Percentiles rank a stretch among this genome's conserved stretches.
These are phyloP conservation scores for Lysiphlebus fabarum DNA, from an alignment of 1,140 invertebrate species.

Conservation along the genomic window DNA sequence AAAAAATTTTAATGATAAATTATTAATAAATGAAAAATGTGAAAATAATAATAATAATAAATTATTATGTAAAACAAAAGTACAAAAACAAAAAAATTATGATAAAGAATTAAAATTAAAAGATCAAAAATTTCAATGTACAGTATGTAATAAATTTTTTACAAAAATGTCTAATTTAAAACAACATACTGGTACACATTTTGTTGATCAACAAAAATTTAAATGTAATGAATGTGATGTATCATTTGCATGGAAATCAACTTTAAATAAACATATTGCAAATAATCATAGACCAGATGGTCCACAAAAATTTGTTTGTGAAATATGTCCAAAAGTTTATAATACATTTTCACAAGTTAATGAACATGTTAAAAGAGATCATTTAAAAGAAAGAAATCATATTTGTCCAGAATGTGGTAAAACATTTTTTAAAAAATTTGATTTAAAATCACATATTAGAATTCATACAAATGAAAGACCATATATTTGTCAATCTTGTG, in stretches of 20 bases:
- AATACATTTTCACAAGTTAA: conserved; percentile 46
- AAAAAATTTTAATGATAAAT: conserved; percentile 7
- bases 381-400: conserved; percentile 45
- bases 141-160: conserved; percentile 42
- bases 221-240: conserved; percentile 46
- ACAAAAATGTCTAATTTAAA: conserved; percentile 45
- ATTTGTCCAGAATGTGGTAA: conserved; percentile 45
- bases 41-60: conserved; percentile 27
- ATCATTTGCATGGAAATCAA: conserved; percentile 49
- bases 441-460: conserved; percentile 49
- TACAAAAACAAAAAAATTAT: conserved; percentile 15
- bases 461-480: conserved; percentile 58
- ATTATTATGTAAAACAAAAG: background rate
- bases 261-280: conserved; percentile 46
- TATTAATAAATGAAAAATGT: conserved; percentile 18
- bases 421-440: conserved; percentile 50
- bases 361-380: conserved; percentile 34
- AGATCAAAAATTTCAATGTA: conserved; percentile 41
- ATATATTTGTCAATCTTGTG: conserved; percentile 56
- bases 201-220: conserved; percentile 45
- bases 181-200: conserved; percentile 47
- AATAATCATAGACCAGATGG: conserved; percentile 42
- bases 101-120: conserved; percentile 14
- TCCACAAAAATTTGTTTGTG: conserved; percentile 44
- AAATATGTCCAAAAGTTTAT: conserved; percentile 49